Conservation (phyloP, 2,888 invertebrate genomes). For the Drosophila picticornis region DNA sequence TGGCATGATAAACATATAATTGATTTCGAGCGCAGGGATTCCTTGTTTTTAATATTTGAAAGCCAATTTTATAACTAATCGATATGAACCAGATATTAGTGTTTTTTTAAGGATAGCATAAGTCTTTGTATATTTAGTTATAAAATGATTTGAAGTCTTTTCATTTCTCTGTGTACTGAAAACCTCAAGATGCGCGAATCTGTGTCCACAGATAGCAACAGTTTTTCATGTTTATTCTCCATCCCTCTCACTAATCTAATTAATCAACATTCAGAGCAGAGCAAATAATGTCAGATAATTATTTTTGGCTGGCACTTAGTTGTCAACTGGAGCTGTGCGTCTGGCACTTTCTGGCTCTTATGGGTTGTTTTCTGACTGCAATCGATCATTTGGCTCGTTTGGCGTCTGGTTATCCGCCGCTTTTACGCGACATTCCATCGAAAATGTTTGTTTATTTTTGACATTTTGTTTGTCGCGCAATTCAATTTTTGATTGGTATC, state of each 20-base stretch:
- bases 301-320: slow-evolving; percentile 30
- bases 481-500: slow-evolving; percentile 31
- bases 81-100: neutral
- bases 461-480: slow-evolving; percentile 51
- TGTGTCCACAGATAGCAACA: slow-evolving; percentile 14
- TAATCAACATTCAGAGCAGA: slow-evolving; percentile 69
- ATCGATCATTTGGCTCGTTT: slow-evolving; percentile 64
- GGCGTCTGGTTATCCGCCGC: slow-evolving; percentile 69
- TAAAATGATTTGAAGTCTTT: neutral
- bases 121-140: neutral
- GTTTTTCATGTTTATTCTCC: neutral
- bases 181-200: slow-evolving; percentile 68
- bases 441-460: slow-evolving; percentile 41
- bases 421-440: slow-evolving; percentile 71
- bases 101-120: neutral
- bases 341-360: slow-evolving; percentile 19
- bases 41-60: neutral
- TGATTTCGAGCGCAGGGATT: neutral
- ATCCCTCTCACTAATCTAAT: slow-evolving; percentile 60
- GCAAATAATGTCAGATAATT: slow-evolving; percentile 66
- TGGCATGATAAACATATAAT: neutral
- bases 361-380: slow-evolving; percentile 41
- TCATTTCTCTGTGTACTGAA: slow-evolving; percentile 3
- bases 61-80: neutral
- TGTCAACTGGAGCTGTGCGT: slow-evolving; percentile 42